phyloP scores from a whole-genome alignment of 2,888 invertebrate species.

The Elmis aenea region DNA sequence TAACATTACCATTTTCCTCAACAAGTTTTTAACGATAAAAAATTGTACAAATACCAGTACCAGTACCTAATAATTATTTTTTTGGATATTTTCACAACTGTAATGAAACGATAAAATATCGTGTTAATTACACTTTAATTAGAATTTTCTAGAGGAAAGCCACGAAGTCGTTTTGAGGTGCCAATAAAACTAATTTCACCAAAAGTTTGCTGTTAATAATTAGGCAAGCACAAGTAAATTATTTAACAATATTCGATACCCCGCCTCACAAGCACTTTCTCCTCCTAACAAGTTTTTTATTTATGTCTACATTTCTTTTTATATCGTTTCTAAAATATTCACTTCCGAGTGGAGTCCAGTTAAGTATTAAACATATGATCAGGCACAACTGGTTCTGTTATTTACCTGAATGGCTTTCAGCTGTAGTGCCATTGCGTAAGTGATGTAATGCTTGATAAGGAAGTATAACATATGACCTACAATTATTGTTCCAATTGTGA shows the following conservation, averaged over 20 bases:
- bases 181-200: constrained; percentile 5
- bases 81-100: too few relatives aligned
- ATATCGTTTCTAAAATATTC: constrained; percentile 12
- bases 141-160: too few relatives aligned
- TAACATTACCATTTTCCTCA: too few relatives aligned
- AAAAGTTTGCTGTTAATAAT: constrained; percentile 10
- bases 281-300: constrained; percentile 24
- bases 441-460: constrained; percentile 12
- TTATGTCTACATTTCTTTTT: constrained; percentile 20
- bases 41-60: too few relatives aligned
- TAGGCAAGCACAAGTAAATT: constrained; percentile 19
- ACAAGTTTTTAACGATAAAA: too few relatives aligned
- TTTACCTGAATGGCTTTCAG: constrained; percentile 7
- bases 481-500: constrained; percentile 12
- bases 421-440: constrained; percentile 10
- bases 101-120: too few relatives aligned
- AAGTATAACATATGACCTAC: constrained; percentile 9
- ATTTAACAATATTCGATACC: constrained; percentile 10
- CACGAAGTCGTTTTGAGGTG: too few relatives aligned
- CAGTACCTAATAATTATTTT: too few relatives aligned
- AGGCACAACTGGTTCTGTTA: constrained; percentile 4
- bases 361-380: neutral
- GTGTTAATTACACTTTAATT: too few relatives aligned
- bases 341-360: constrained; percentile 11
- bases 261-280: constrained; percentile 26